Base-by-base conservation (phyloP, 2,888 invertebrate genomes). In the Andrena minutula region DNA sequence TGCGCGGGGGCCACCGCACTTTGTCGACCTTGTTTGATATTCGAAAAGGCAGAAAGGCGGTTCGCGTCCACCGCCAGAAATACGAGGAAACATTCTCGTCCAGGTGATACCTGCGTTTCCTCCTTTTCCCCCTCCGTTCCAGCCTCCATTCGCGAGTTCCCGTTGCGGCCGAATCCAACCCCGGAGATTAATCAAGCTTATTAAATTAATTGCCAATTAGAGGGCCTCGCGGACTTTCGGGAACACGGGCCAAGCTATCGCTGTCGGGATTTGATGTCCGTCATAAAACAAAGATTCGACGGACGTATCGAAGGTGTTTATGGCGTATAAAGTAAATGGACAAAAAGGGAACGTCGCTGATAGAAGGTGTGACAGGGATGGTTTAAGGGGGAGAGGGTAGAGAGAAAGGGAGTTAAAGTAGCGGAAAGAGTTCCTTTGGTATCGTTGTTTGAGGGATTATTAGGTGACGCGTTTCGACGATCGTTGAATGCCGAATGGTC, bases 151-250 rank as follows among this genome's bases (percentile, higher is more conserved):
- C 23, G 56, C 28, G 61, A 30, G 10, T 49, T 69, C 68, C 8
- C 53, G 35, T 61, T 41, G 69, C 65, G 35, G 56, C 68, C 66
- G 70, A 72, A 23, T 60, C 63, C 58, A 63, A 77, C 60, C 28
- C 20, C 63, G 71, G 63, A 49, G 77, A 90, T 90, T 88, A 87
- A 85, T 86, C 85, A 86, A 85, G 83, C 86, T 90, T 88, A 87
- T 90, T 89, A 87, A 86, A 89, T 89, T 89, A 90, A 89, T 87
- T 87, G 88, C 82, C 90, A 89, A 90, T 90, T 90, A 89, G 79
- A 51, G 65, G 63, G 56, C 26, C 53, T 12, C 47, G 65, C 66
- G 79, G 75, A 71, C 56, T 7, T 66, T 79, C 74, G 79, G 75
- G 77, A 76, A 69, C 80, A 60, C 47, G 58, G 60, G 65, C n/a